phyloP scores from a whole-genome alignment of 2,888 invertebrate genomes.

The Ormyrus nitidulus region DNA sequence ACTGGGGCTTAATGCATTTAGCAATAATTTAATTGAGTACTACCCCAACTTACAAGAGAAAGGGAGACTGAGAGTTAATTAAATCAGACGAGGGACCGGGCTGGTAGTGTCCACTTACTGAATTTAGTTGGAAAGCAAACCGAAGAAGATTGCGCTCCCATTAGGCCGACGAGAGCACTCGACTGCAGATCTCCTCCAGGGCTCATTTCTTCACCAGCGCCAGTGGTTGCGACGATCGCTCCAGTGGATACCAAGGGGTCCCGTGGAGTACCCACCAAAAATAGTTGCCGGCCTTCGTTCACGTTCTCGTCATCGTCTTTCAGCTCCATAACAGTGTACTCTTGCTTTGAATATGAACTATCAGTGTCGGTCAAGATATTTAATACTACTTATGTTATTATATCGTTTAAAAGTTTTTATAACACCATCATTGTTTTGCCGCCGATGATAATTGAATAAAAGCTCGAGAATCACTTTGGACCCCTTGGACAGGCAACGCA shows the following conservation, averaged over 20 bases:
- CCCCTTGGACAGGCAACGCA: constrained; percentile 55
- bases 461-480: constrained; percentile 10
- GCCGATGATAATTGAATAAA: constrained; percentile 11
- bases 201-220: constrained; percentile 67
- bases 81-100: constrained; percentile 66
- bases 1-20: constrained; percentile 73
- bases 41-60: constrained; percentile 66
- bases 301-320: constrained; percentile 70
- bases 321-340: constrained; percentile 66
- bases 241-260: constrained; percentile 72
- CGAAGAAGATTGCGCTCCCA: constrained; percentile 72
- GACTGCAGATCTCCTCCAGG: constrained; percentile 68
- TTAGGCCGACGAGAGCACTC: constrained; percentile 71
- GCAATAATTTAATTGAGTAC: constrained; percentile 75
- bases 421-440: constrained; percentile 16
- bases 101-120: constrained; percentile 69
- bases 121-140: constrained; percentile 74
- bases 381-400: constrained; percentile 23
- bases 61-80: constrained; percentile 68
- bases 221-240: constrained; percentile 67
- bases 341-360: constrained; percentile 21
- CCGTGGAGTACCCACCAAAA: constrained; percentile 70
- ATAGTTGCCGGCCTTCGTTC: constrained; percentile 69
- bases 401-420: constrained; percentile 17
- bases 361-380: not conserved